These are phyloP conservation scores for Acleris sparsana DNA, from an alignment of 2,888 invertebrate genomes.

Conservation along the genomic window DNA sequence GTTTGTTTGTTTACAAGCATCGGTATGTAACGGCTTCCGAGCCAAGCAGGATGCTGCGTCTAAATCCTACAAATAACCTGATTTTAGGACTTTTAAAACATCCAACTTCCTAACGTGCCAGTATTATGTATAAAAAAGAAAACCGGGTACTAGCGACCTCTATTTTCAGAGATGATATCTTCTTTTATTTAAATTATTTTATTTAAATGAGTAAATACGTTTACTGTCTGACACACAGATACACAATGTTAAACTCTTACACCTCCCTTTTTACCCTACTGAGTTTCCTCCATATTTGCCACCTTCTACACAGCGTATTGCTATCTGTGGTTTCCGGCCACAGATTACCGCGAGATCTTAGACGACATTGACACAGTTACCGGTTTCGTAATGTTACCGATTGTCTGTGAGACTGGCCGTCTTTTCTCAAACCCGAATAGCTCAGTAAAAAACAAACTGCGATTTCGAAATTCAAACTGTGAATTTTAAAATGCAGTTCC, in stretches of 20 bases:
- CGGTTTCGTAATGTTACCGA: slow-evolving; percentile 63
- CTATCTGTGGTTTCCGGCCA: slow-evolving; percentile 33
- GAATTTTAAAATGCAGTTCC: slow-evolving; percentile 4
- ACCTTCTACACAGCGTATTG: slow-evolving; percentile 13
- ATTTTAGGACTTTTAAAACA: background rate
- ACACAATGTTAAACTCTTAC: too few species aligned
- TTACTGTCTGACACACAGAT: too few species aligned
- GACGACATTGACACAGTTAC: slow-evolving; percentile 70
- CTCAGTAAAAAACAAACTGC: slow-evolving; percentile 27
- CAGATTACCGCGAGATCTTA: slow-evolving; percentile 37
- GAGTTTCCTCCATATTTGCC: slow-evolving; percentile 12
- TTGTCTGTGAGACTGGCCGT: slow-evolving; percentile 46
- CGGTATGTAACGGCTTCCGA: slow-evolving; percentile 56
- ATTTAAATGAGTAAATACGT: too few species aligned
- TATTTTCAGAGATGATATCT: too few species aligned
- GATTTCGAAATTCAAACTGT: slow-evolving; percentile 28
- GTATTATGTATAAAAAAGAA: too few species aligned
- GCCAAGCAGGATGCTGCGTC: slow-evolving; percentile 24
- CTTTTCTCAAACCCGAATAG: slow-evolving; percentile 35
- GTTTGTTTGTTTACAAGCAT: slow-evolving; percentile 51
- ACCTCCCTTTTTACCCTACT: too few species aligned
- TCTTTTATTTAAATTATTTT: too few species aligned
- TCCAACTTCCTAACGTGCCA: too few species aligned
- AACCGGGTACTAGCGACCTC: too few species aligned
- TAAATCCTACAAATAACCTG: background rate